Evolutionary conservation across 2,797 vertebrate genomes (phyloP).

Genomic region (Cottoperca gobio): DNA sequence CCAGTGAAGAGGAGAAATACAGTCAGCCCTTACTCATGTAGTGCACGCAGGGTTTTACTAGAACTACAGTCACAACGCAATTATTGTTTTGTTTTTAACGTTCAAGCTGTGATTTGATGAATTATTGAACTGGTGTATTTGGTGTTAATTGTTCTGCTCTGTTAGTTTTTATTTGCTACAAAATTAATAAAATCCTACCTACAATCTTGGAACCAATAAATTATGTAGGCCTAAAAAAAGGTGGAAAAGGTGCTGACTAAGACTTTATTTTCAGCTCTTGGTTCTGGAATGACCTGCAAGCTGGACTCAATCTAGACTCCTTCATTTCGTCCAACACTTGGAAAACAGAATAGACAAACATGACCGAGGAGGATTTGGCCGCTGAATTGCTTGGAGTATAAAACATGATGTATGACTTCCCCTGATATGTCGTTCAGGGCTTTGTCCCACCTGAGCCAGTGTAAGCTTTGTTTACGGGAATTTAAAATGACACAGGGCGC

Average conservation of each 20-base stretch:
- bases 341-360: background rate
- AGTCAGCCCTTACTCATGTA: slow-evolving; percentile 15
- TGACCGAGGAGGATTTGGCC: background rate
- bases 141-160: background rate
- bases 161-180: background rate
- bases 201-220: no score
- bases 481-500: background rate
- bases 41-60: background rate
- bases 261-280: no score
- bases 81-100: background rate
- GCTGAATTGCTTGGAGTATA: slow-evolving; percentile 1
- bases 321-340: no score
- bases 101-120: background rate
- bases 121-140: background rate
- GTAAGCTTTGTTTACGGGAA: slow-evolving; percentile 18
- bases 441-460: slow-evolving; percentile 6
- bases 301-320: no score
- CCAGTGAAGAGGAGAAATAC: slow-evolving; percentile 14
- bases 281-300: no score
- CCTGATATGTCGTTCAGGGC: background rate
- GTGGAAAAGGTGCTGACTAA: no score
- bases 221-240: no score
- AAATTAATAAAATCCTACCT: background rate
- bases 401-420: slow-evolving; percentile 6
- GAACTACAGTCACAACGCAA: background rate